phyloP scores from a whole-genome alignment of 1,140 invertebrate species.

The Piezodorus guildinii region DNA sequence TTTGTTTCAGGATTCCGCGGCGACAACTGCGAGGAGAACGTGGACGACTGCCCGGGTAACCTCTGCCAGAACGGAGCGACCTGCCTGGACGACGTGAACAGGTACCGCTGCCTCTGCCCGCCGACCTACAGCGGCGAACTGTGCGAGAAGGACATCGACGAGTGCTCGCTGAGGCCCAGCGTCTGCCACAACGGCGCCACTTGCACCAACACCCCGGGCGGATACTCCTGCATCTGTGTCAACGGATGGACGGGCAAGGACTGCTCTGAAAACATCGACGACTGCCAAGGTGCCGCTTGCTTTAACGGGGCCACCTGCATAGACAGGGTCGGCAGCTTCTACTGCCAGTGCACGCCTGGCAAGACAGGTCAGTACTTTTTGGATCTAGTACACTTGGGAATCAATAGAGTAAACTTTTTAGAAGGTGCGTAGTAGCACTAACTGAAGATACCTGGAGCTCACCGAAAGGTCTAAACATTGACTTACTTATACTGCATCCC shows the following conservation, averaged over 20 bases:
- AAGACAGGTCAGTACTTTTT: conserved; percentile 66
- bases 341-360: conserved; percentile 87
- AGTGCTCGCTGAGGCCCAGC: conserved; percentile 63
- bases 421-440: no score
- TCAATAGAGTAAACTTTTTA: no score
- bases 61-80: conserved; percentile 83
- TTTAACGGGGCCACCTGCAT: conserved; percentile 95
- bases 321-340: conserved; percentile 86
- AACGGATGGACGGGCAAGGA: conserved; percentile 88
- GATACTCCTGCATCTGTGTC: conserved; percentile 91
- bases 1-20: conserved; percentile 64
- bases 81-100: conserved; percentile 76
- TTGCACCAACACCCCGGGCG: conserved; percentile 79
- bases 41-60: conserved; percentile 81
- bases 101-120: conserved; percentile 78
- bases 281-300: conserved; percentile 83
- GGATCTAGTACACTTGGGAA: no score
- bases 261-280: conserved; percentile 86
- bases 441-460: no score
- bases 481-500: no score
- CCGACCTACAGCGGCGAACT: conserved; percentile 74
- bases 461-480: no score
- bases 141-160: conserved; percentile 67
- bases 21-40: conserved; percentile 76
- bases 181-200: conserved; percentile 91